Conservation (phyloP, 2,797 vertebrate species). For the Pteronotus mesoamericanus region DNA sequence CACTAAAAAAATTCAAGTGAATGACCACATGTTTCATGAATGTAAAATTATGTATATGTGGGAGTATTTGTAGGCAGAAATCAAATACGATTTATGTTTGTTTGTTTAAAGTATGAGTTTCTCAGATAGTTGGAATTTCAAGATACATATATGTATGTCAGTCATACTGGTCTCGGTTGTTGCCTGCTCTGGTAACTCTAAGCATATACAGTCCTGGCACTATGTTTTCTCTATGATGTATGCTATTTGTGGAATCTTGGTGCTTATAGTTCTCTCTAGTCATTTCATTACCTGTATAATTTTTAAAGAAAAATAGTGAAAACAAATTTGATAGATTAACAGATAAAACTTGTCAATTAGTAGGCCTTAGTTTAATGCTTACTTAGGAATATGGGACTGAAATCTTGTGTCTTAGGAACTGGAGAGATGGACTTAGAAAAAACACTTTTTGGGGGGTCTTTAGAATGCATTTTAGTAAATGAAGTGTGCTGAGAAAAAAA, state of each 20-base stretch:
- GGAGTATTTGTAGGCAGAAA: not conserved
- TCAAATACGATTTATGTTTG: not conserved
- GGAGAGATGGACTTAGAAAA: not conserved
- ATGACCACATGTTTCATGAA: not conserved
- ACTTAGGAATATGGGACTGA: not conserved
- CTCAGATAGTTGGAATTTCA: not conserved
- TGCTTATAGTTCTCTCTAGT: not conserved
- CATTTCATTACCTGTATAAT: not conserved
- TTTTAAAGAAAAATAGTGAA: not conserved
- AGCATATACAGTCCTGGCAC: not conserved
- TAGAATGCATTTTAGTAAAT: constrained; percentile 3
- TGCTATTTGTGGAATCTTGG: not conserved
- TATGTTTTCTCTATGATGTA: not conserved
- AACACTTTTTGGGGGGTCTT: not conserved
- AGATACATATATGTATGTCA: not conserved
- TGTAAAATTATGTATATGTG: not conserved
- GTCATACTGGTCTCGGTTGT: not conserved
- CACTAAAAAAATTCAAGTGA: not conserved
- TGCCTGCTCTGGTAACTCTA: not conserved
- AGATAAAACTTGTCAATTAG: not conserved
- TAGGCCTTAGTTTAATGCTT: not conserved
- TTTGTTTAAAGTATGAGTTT: not conserved
- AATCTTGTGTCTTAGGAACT: not conserved
- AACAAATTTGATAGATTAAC: not conserved
- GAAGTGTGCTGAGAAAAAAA: not conserved